Evolutionary conservation across 2,113 vertebrate species (phyloP), one percentile per base, ranked within the genome.

Genomic region (Chionis minor): DNA sequence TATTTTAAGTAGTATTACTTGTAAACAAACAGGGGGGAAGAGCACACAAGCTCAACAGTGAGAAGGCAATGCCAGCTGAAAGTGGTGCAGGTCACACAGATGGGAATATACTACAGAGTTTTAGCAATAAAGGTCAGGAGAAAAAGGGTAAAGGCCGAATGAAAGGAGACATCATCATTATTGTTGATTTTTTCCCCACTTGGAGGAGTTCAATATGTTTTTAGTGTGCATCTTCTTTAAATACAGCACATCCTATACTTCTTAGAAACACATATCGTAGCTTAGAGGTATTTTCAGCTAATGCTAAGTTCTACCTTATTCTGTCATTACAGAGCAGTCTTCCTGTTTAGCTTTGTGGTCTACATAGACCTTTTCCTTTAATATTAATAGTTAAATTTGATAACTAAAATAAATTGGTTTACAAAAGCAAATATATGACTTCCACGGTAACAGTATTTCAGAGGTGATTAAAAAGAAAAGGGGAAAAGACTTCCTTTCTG

Each of bases 41-140:
- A 66, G n/a, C 23, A 58, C 32, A 67, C 14, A 55, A 61, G 18
- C 42, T 49, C 66, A 10, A 4, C 24, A 51, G 33, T 1, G 15
- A 45, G 56, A 52, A 72, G 20, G 28, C 54, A 63, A 35, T 3
- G 26, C 11, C 2, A 1, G 20, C 7, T 47, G 26, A 14, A 47
- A 71, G 52, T 1, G 6, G 8, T 30, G 4, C 0, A 0, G 23
- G 26, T 38, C 32, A 20, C 24, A 38, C 33, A 52, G 55, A 44
- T 1, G 3, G 19, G 38, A 78, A 78, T 6, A 49, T 0, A 30
- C 4, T 4, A 14, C 0, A 0, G 32, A 79, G 30, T 9, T 87
- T 28, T 6, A 62, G 55, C 15, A 62, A 24, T 10, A 66, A 86
- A 2, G 4, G 4, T 35, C 20, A 52, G 26, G 6, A 86, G 14